Evolutionary conservation across 2,113 vertebrate species (phyloP), one percentile per base, ranked within the genome.

Genomic region (Rhizomys pruinosus): DNA sequence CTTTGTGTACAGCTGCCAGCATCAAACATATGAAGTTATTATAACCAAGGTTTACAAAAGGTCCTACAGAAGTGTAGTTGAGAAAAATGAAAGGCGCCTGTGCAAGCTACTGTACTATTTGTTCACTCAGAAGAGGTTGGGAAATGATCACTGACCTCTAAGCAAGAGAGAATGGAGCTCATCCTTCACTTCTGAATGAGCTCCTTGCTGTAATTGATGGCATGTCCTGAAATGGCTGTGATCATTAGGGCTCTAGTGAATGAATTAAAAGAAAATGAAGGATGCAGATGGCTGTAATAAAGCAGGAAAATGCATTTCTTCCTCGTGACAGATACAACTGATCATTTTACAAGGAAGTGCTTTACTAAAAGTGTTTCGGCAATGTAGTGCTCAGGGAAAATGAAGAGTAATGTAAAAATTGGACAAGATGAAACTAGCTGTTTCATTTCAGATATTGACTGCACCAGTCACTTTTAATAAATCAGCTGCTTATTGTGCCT

Each of bases 261-360:
- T 97, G 97, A 97, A 97, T 98, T 98, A 97, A 98, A 98, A 97
- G 95, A 97, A 98, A 98, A 97, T 97, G 95, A 98, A 97, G 79
- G 80, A 97, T 98, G 95, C 88, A 96, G 97, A 97, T 97, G 96
- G 95, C 96, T 89, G 87, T 94, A 85, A 42, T 93, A 97, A 97
- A 95, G 64, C 78, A 97, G 42, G 89, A 97, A 98, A 98, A 97
- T 90, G 0, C 95, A 93, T 98, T 97, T 76, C 86, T 97, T 97
- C 88, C 93, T 81, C 10, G 80, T 97, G 97, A 97, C 95, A 97
- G 95, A 97, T 61, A 97, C 97, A 97, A 84, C 84, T 92, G 95
- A 98, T 97, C 42, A 97, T 97, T 98, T 98, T 97, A 96, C 91
- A 96, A 95, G 93, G 95, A 98, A 97, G 64, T 90, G 34, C 96